Conservation (phyloP, 2,113 vertebrate genomes). For the Thryonomys swinderianus region DNA sequence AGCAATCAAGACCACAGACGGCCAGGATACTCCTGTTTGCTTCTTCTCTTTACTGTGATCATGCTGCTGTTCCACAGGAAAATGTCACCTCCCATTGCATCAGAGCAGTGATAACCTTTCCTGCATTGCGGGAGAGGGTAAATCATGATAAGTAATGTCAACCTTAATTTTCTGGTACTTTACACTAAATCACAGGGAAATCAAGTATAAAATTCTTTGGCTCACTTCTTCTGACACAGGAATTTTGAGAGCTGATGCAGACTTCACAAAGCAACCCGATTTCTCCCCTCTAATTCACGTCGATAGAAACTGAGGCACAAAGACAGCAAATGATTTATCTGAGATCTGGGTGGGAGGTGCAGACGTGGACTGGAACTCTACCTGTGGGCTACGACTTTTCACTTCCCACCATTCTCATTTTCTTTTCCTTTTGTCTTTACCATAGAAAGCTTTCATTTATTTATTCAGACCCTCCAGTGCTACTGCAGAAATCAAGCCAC, state of each 20-base stretch:
- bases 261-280: not conserved
- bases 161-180: conserved; percentile 74
- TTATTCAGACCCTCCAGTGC: conserved; percentile 50
- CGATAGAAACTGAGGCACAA: conserved; percentile 37
- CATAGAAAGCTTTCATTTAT: conserved; percentile 78
- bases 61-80: conserved; percentile 1
- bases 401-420: not conserved
- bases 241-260: conserved; percentile 21
- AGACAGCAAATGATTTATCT: not conserved
- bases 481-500: conserved; percentile 78
- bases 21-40: conserved; percentile 31
- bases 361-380: not conserved
- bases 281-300: not conserved
- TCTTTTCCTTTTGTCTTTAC: not conserved
- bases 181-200: conserved; percentile 66
- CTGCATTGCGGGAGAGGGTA: conserved; percentile 61
- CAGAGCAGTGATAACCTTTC: conserved; percentile 62
- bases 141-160: conserved; percentile 70
- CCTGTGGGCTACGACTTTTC: not conserved
- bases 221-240: conserved; percentile 30
- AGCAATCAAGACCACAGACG: not conserved
- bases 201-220: conserved; percentile 47
- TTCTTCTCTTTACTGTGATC: conserved; percentile 52
- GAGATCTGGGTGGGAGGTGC: not conserved
- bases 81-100: conserved; percentile 66